These are phyloP conservation scores for Clarias gariepinus DNA, from an alignment of 2,113 vertebrate species.

Conservation along the genomic window DNA sequence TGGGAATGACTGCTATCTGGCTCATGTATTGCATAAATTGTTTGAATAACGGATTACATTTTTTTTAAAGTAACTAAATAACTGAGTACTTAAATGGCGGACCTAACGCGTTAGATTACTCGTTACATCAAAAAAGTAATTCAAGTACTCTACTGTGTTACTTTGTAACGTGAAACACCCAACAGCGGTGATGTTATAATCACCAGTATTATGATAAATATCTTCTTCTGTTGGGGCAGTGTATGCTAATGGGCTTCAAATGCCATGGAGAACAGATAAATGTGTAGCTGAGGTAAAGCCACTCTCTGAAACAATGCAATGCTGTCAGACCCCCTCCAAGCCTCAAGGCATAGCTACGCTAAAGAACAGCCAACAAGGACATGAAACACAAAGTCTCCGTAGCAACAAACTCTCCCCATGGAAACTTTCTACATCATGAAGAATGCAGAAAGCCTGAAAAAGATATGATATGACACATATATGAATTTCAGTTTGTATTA, in stretches of 20 bases:
- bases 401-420: neutral
- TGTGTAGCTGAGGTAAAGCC: conserved; percentile 69
- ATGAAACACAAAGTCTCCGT: neutral
- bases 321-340: conserved; percentile 63
- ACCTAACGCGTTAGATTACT: no score
- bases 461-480: neutral
- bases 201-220: no score
- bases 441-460: neutral
- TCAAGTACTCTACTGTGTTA: no score
- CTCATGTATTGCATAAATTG: no score
- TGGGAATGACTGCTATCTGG: no score
- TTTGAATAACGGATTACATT: no score
- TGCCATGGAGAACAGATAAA: conserved; percentile 60
- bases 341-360: conserved; percentile 4
- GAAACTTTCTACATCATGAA: neutral
- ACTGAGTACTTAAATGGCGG: no score
- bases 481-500: neutral
- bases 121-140: no score
- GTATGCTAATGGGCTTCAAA: conserved; percentile 55
- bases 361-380: neutral
- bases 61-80: no score
- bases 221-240: conserved; percentile 69
- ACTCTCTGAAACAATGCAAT: conserved; percentile 66
- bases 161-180: no score
- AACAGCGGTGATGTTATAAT: neutral